Conservation (phyloP, 2,113 vertebrate genomes). For the Sorex araneus region DNA sequence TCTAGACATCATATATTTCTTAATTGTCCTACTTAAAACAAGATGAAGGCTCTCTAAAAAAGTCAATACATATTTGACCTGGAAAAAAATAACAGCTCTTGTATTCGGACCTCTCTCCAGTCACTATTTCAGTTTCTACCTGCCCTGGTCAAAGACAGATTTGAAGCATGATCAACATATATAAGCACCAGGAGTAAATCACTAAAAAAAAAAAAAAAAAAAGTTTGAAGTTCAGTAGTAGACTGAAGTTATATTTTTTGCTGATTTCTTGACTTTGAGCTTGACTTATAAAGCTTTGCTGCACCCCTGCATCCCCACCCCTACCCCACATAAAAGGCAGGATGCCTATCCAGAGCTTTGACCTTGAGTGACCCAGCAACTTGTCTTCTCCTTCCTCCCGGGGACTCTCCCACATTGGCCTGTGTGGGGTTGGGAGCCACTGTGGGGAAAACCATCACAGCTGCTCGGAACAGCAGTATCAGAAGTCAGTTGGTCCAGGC, state of each 20-base stretch:
- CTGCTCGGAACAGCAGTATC: background rate
- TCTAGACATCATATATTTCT: background rate
- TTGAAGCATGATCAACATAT: background rate
- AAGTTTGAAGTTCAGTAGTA: constrained; percentile 13
- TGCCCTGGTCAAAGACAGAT: background rate
- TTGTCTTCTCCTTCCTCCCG: background rate
- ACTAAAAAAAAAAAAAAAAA: background rate
- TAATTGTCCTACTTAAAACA: constrained; percentile 36
- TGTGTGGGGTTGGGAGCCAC: background rate
- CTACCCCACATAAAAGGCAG: background rate
- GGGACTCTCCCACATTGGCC: constrained; percentile 8
- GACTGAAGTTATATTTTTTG: background rate
- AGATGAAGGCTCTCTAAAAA: constrained; percentile 2
- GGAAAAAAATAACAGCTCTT: background rate
- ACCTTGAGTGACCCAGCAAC: background rate
- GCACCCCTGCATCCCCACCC: background rate
- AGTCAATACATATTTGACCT: background rate
- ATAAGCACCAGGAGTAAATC: constrained; percentile 44
- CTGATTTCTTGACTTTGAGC: background rate
- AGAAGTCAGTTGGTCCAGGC: background rate
- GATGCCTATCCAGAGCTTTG: background rate
- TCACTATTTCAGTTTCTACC: constrained; percentile 36
- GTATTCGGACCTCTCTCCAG: background rate
- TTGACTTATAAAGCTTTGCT: background rate
- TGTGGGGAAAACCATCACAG: background rate